phyloP scores from a whole-genome alignment of 1,140 invertebrate genomes.

The Drosophila nikananu region DNA sequence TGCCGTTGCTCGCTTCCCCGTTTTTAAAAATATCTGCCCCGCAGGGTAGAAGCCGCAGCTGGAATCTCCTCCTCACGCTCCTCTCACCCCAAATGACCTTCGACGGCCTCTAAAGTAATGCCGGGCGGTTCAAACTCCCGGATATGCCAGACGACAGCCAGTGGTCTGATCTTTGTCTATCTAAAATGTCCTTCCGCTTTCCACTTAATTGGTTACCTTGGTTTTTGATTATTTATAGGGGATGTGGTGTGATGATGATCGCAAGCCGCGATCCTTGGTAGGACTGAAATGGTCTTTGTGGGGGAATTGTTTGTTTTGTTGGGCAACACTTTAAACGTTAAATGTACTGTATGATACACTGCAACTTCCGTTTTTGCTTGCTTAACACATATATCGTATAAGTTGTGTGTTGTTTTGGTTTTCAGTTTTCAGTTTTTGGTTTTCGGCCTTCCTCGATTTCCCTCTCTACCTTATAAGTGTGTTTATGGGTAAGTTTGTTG shows the following conservation, averaged over 20 bases:
- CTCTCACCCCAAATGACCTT: conserved; percentile 9
- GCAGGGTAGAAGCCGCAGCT: conserved; percentile 49
- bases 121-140: conserved; percentile 14
- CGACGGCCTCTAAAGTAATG: conserved; percentile 45
- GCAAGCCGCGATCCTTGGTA: conserved; percentile 20
- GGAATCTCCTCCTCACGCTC: conserved; percentile 38
- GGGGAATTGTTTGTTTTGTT: conserved; percentile 1
- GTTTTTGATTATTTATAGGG: conserved; percentile 48
- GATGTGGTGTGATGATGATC: conserved; percentile 14
- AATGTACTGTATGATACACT: conserved; percentile 54
- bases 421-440: conserved; percentile 30
- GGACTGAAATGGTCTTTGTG: conserved; percentile 44
- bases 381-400: conserved; percentile 52
- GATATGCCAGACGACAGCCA: conserved; percentile 29
- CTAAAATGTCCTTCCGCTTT: conserved; percentile 44
- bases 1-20: conserved; percentile 19
- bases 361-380: conserved; percentile 39
- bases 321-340: conserved; percentile 59
- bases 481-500: conserved; percentile 60
- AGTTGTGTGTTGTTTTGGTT: conserved; percentile 48
- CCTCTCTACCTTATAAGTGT: conserved; percentile 43
- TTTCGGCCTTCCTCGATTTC: conserved; percentile 25
- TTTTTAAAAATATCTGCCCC: conserved; percentile 49
- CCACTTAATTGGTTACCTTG: conserved; percentile 22
- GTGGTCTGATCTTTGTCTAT: conserved; percentile 62